phyloP scores from a whole-genome alignment of 2,113 vertebrate species.

The Protomyctophum bolini region DNA sequence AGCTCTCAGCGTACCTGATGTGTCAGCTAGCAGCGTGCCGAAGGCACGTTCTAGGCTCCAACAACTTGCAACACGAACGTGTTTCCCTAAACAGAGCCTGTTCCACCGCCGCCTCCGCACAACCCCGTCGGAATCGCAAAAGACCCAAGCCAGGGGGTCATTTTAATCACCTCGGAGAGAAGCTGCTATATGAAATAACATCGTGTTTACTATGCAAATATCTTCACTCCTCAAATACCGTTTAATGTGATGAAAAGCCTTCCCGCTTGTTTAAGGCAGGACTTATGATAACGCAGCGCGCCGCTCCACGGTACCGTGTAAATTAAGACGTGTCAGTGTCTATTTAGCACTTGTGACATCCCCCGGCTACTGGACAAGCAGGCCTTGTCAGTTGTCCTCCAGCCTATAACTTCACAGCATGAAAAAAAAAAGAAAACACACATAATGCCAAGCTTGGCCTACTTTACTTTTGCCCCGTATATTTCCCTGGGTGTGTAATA shows the following conservation, averaged over 20 bases:
- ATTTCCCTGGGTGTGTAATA: constrained; percentile 66
- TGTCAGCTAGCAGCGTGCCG: constrained; percentile 35
- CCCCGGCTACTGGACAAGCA: constrained; percentile 43
- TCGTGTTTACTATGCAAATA: background rate
- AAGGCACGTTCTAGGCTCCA: constrained; percentile 19
- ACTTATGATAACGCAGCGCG: constrained; percentile 20
- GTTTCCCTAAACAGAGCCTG: too few relatives aligned
- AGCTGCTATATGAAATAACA: background rate
- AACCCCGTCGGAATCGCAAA: constrained; percentile 16
- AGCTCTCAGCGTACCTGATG: constrained; percentile 54
- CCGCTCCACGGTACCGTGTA: constrained; percentile 35
- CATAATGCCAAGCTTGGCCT: constrained; percentile 67
- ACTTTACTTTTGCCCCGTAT: constrained; percentile 59
- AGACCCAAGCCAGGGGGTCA: background rate
- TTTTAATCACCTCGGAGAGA: constrained; percentile 6
- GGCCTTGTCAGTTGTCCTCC: constrained; percentile 52
- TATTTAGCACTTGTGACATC: constrained; percentile 56
- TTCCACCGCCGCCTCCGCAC: too few relatives aligned
- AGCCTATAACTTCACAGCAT: constrained; percentile 45
- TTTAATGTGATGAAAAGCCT: background rate
- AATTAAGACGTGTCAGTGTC: constrained; percentile 58
- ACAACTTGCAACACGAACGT: constrained; percentile 11
- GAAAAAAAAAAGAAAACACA: too few relatives aligned
- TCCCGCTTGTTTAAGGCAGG: background rate
- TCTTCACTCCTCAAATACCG: background rate